Percentiles rank a stretch among this genome's conserved stretches.
Conservation (phyloP, 1,140 invertebrate species). For the Brachionus sp. region DNA sequence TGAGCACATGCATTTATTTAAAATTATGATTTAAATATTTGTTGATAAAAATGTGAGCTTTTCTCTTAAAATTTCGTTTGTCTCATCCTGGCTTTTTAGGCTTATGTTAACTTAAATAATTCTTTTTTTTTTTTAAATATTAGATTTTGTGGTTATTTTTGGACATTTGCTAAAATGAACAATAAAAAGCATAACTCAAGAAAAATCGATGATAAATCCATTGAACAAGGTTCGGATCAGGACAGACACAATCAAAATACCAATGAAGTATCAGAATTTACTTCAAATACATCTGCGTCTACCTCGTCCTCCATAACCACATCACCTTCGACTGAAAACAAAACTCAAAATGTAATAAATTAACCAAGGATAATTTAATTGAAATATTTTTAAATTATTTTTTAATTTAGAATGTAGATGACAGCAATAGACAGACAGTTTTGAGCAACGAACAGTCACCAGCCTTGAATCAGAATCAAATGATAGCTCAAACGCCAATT, state of each 20-base stretch:
- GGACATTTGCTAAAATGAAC: slow-evolving; percentile 1
- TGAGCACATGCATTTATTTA: background rate
- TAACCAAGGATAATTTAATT: background rate
- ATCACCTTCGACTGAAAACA: background rate
- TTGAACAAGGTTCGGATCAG: background rate
- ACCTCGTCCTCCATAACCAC: slow-evolving; percentile 11
- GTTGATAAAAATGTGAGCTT: background rate
- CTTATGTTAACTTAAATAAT: slow-evolving; percentile 8
- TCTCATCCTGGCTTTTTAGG: background rate
- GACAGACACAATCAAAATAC: background rate
- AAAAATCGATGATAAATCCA: background rate
- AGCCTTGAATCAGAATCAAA: slow-evolving; percentile 18
- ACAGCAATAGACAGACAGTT: background rate
- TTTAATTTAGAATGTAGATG: slow-evolving; percentile 8
- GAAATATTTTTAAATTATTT: background rate
- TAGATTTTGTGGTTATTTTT: background rate
- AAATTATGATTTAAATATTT: slow-evolving; percentile 20
- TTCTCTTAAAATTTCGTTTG: background rate
- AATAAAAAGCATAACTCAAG: background rate
- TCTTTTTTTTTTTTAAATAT: background rate
- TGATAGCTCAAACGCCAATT: background rate
- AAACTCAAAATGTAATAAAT: background rate
- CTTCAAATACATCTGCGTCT: slow-evolving; percentile 1
- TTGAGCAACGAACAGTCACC: background rate
- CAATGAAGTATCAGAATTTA: background rate